Evolutionary conservation across 1,140 invertebrate genomes (phyloP).

Genomic region (Sogatella furcifera): DNA sequence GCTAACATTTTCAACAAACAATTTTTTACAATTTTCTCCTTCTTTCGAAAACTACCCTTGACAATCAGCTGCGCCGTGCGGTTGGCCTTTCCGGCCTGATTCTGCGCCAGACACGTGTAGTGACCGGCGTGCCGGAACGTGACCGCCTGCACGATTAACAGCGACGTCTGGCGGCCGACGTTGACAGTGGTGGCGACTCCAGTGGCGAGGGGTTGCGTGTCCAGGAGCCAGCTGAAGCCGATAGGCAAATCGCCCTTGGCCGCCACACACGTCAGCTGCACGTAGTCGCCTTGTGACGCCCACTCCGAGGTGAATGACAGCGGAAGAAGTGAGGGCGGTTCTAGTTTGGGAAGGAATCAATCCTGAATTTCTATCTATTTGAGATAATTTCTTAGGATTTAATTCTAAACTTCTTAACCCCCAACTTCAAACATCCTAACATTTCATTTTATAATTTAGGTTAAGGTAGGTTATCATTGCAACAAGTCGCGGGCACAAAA

Average conservation of each 20-base stretch:
- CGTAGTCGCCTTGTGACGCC: constrained; percentile 31
- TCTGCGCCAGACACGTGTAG: constrained; percentile 24
- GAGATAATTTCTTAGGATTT: too few species aligned
- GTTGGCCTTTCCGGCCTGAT: constrained; percentile 18
- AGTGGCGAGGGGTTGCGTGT: constrained; percentile 24
- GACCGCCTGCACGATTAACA: constrained; percentile 20
- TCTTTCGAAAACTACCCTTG: constrained; percentile 17
- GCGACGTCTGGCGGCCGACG: constrained; percentile 16
- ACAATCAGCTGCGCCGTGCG: constrained; percentile 22
- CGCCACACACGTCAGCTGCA: constrained; percentile 31
- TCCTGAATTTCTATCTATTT: too few species aligned
- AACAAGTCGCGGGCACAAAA: too few species aligned
- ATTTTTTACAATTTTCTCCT: too few species aligned
- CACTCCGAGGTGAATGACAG: constrained; percentile 4
- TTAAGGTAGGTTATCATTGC: too few species aligned
- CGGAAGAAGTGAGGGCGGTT: constrained; percentile 3
- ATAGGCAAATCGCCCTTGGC: constrained; percentile 21
- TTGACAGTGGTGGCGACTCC: constrained; percentile 15
- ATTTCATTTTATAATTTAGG: too few species aligned
- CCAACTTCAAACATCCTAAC: too few species aligned
- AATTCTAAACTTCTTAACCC: too few species aligned
- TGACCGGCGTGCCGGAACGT: constrained; percentile 26
- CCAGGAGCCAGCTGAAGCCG: constrained; percentile 15
- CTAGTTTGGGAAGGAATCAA: neutral
- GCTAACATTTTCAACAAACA: too few species aligned